Base-by-base conservation (phyloP, 2,797 vertebrate genomes). In the Gallinago solitaria region DNA sequence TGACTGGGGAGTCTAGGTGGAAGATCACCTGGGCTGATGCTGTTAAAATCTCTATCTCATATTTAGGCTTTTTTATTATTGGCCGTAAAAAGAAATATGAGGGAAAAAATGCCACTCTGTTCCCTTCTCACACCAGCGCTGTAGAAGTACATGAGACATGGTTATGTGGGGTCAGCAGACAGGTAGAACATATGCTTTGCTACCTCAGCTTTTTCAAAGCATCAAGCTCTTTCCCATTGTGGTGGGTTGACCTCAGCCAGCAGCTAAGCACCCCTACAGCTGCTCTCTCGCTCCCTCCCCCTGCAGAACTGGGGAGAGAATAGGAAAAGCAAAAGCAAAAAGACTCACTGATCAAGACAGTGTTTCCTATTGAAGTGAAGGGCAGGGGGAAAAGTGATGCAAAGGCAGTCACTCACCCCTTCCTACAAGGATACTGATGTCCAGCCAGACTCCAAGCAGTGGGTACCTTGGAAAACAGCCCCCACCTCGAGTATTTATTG, bases 51-150 rank as follows among this genome's bases (percentile, higher is more conserved):
- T 61, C 47, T 17, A 6, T 68, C 48, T 56, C 4, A 8, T 39
- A 61, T 43, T 9, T 48, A 20, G 14, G 14, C 3, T 0, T 0
- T 6, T n/a, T 56, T 56, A 39, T 71, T 12, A 53, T 6, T 32
- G 11, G 10, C 33, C 8, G 12, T 82, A 41, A 65, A 59, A 70
- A 37, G n/a, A 86, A 69, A 56, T n/a, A 33, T 6, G 15, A 56
- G 8, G 28, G 28, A 20, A 6, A 69, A 82, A 35, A 64, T 23
- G 21, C 39, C 10, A 6, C 59, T 41, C 6, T 1, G 1, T 53
- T 53, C 33, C 15, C 5, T 41, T 74, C 45, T 77, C 9, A 20
- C 18, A 23, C 28, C 35, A 18, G 43, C 28, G 3, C 17, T 59
- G 45, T 18, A 47, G n/a, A 82, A 35, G 39, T 24, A 16, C 17